Percentiles rank a stretch among this genome's conserved stretches.
Conservation (phyloP, 2,888 invertebrate genomes). For the Caprella mutica region DNA sequence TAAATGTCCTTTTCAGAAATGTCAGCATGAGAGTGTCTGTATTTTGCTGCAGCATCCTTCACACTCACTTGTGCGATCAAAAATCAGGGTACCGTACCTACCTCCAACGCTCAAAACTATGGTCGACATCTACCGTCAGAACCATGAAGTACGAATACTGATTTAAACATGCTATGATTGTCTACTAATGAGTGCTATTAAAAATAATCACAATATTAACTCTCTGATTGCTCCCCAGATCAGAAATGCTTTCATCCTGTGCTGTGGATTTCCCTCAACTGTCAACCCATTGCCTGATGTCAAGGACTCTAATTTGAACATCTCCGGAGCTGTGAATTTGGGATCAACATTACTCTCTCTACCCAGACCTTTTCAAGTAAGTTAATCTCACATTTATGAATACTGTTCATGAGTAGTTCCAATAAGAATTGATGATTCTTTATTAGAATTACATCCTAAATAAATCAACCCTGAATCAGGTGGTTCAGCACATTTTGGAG, state of each 20-base stretch:
- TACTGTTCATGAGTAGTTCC: background rate
- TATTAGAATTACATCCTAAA: background rate
- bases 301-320: background rate
- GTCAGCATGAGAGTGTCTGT: conserved; percentile 30
- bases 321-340: conserved; percentile 20
- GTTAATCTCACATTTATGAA: background rate
- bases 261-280: conserved; percentile 21
- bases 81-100: conserved; percentile 24
- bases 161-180: too few species aligned
- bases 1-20: conserved; percentile 21
- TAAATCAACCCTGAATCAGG: conserved; percentile 6
- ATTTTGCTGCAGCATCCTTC: conserved; percentile 28
- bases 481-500: conserved; percentile 22
- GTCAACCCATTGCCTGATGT: conserved; percentile 21
- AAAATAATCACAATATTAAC: background rate
- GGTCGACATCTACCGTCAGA: conserved; percentile 29
- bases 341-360: conserved; percentile 24
- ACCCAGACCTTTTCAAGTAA: conserved; percentile 32
- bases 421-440: background rate
- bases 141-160: conserved; percentile 19
- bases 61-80: conserved; percentile 25
- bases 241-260: conserved; percentile 27
- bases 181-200: too few species aligned
- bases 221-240: conserved; percentile 9
- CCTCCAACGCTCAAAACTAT: conserved; percentile 29